phyloP scores from a whole-genome alignment of 2,888 invertebrate species.

The Phortica okadai region DNA sequence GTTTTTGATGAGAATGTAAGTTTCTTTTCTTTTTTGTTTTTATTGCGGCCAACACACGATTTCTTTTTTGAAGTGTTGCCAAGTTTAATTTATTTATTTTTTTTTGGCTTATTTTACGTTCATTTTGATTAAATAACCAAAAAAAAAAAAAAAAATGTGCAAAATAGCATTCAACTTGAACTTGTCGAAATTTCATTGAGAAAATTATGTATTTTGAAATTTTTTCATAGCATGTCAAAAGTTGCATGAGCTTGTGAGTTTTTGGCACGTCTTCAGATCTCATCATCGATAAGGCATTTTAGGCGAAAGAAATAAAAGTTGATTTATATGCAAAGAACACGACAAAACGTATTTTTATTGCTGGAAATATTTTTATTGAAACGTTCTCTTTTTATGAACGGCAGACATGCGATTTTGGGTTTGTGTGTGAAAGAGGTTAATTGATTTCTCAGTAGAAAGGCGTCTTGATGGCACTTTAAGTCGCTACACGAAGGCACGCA shows the following conservation, averaged over 20 bases:
- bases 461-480: neutral
- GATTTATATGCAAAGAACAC: slow-evolving; percentile 2
- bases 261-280: neutral
- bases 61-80: neutral
- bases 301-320: neutral
- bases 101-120: neutral
- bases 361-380: neutral
- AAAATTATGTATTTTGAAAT: neutral
- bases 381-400: neutral
- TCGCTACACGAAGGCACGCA: neutral
- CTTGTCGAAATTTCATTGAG: slow-evolving; percentile 55
- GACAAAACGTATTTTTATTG: neutral
- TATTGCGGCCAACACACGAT: neutral
- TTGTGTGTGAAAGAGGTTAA: neutral
- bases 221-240: neutral
- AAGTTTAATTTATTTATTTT: slow-evolving; percentile 18
- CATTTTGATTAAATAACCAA: slow-evolving; percentile 10
- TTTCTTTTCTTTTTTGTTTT: neutral
- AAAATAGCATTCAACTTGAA: slow-evolving; percentile 65
- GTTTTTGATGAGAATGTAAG: neutral
- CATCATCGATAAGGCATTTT: neutral
- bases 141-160: slow-evolving; percentile 1
- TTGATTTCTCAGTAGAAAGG: neutral
- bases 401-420: neutral
- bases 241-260: neutral